Evolutionary conservation across 2,888 invertebrate genomes (phyloP).

Genomic region (Fabriciana adippe): DNA sequence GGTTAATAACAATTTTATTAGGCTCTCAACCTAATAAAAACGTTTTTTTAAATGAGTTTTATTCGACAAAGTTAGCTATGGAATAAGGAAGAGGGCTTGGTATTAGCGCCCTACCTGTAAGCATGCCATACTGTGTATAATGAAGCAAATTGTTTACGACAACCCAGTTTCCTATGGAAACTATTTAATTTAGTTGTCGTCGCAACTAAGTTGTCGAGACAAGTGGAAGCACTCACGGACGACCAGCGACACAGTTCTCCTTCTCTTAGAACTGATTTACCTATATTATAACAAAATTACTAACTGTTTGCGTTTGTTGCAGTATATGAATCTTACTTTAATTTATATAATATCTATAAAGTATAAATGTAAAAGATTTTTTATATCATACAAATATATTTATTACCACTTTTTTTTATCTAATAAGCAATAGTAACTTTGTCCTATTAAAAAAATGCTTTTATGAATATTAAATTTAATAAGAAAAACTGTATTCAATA

Average conservation of each 20-base stretch:
- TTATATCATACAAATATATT: too few relatives aligned
- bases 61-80: neutral
- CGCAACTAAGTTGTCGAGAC: constrained; percentile 56
- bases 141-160: constrained; percentile 67
- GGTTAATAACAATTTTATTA: too few relatives aligned
- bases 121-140: constrained; percentile 44
- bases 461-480: too few relatives aligned
- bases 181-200: constrained; percentile 73
- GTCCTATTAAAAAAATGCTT: too few relatives aligned
- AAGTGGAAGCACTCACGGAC: constrained; percentile 55
- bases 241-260: constrained; percentile 36
- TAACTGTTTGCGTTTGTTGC: constrained; percentile 11
- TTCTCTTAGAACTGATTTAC: constrained; percentile 33
- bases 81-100: neutral
- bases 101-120: constrained; percentile 10
- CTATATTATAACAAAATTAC: constrained; percentile 37
- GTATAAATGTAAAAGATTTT: too few relatives aligned
- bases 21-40: too few relatives aligned
- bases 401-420: too few relatives aligned
- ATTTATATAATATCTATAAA: neutral
- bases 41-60: too few relatives aligned
- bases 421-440: too few relatives aligned
- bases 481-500: too few relatives aligned
- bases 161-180: constrained; percentile 68
- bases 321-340: neutral